Conservation (phyloP, 37 sponge, comb jelly and placozoan species). For the Chondrilla cf. caribensis region DNA sequence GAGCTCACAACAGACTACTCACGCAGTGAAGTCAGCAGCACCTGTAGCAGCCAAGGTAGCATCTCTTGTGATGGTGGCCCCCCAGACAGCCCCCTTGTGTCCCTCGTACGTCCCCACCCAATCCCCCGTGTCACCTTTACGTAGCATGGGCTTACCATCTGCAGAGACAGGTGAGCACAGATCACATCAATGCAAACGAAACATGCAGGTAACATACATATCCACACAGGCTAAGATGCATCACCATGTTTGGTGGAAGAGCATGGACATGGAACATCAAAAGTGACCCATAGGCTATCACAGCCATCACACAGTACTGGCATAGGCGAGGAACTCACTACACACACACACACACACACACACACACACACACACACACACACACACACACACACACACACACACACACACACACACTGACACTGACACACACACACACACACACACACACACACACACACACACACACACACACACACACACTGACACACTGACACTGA, state of each 20-base stretch:
- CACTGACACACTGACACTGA: too few species aligned
- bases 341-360: neutral
- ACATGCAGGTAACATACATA: neutral
- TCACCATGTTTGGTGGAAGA: too few species aligned
- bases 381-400: too few species aligned
- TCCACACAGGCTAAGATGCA: too few species aligned
- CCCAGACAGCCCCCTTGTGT: conserved; percentile 99
- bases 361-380: too few species aligned
- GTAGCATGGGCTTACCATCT: conserved; percentile 93
- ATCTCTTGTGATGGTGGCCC: conserved; percentile 75
- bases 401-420: too few species aligned
- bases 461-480: too few species aligned
- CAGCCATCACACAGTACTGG: too few species aligned
- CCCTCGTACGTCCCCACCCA: conserved; percentile 99
- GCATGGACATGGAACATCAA: too few species aligned
- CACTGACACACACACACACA: too few species aligned
- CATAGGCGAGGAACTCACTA: neutral
- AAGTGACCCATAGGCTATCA: too few species aligned
- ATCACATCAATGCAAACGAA: neutral
- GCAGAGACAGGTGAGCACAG: neutral
- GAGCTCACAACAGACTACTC: conserved; percentile 14
- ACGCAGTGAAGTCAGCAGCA: conserved; percentile 98
- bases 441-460: too few species aligned
- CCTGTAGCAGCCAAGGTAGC: conserved; percentile 88
- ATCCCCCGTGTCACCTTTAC: conserved; percentile 94